Evolutionary conservation across 2,797 vertebrate genomes (phyloP).

Genomic region (Acipenser transmontanus): DNA sequence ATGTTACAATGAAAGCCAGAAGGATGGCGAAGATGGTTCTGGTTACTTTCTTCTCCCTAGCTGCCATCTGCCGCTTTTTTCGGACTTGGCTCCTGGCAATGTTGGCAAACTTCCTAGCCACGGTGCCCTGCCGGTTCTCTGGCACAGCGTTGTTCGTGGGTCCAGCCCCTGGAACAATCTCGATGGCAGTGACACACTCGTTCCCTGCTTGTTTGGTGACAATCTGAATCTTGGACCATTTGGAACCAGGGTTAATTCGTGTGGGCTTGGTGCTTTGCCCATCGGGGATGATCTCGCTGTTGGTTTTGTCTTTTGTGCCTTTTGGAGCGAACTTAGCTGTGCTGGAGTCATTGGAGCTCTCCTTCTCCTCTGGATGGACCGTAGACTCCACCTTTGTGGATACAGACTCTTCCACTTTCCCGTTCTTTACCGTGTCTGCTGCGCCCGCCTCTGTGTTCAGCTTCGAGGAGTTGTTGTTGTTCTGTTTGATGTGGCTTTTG

Average conservation of each 20-base stretch:
- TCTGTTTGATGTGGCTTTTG: constrained; percentile 80
- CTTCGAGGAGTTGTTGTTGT: constrained; percentile 73
- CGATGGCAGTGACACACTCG: constrained; percentile 64
- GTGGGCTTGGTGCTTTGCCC: constrained; percentile 28
- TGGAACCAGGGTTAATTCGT: constrained; percentile 50
- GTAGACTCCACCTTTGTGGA: constrained; percentile 43
- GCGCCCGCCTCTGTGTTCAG: constrained; percentile 50
- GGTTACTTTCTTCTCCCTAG: constrained; percentile 89
- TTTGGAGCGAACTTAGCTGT: constrained; percentile 60
- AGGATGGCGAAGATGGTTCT: constrained; percentile 95
- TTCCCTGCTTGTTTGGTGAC: constrained; percentile 63
- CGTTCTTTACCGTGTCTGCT: constrained; percentile 73
- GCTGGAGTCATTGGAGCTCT: constrained; percentile 80
- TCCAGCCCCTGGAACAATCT: constrained; percentile 68
- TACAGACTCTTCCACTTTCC: constrained; percentile 64
- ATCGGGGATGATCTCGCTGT: constrained; percentile 48
- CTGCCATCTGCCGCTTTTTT: constrained; percentile 71
- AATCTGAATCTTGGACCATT: constrained; percentile 66
- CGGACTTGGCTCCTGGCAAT: constrained; percentile 69
- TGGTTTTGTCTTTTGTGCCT: no score
- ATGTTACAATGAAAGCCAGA: constrained; percentile 86
- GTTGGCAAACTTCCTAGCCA: constrained; percentile 74
- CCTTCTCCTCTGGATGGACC: constrained; percentile 55
- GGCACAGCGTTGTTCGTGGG: constrained; percentile 49
- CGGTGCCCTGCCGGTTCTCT: constrained; percentile 50